Percentiles rank a stretch among this genome's conserved stretches.
Conservation (phyloP, 2,113 vertebrate genomes). For the Pandion haliaetus region DNA sequence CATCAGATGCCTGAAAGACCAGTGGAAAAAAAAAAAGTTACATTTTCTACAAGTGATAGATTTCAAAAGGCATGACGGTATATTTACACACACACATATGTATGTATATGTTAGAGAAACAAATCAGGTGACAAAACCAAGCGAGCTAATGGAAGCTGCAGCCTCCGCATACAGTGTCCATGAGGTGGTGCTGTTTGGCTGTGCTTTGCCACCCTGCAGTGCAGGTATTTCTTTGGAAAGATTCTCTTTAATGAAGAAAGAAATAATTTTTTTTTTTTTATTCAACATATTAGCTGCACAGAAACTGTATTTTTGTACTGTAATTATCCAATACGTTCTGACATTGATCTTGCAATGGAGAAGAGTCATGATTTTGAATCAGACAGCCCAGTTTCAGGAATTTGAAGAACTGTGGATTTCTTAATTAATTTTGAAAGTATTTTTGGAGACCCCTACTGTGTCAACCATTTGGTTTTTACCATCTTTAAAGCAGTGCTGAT, state of each 20-base stretch:
- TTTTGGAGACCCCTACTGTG: constrained; percentile 17
- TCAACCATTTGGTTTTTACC: neutral
- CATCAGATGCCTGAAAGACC: constrained; percentile 91
- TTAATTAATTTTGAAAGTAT: constrained; percentile 24
- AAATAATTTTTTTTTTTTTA: constrained; percentile 27
- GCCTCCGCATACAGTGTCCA: constrained; percentile 59
- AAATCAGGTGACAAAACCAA: constrained; percentile 34
- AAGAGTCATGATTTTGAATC: neutral
- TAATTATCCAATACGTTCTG: neutral
- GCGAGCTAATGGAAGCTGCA: neutral
- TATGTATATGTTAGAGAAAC: neutral
- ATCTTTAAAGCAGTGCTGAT: neutral
- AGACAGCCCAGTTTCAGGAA: neutral
- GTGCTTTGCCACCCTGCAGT: constrained; percentile 47
- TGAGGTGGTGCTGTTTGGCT: constrained; percentile 88
- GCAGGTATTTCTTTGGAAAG: constrained; percentile 27
- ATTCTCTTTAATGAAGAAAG: constrained; percentile 12
- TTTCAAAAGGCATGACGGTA: neutral
- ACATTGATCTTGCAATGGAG: neutral
- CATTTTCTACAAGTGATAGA: neutral
- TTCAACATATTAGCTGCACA: constrained; percentile 46
- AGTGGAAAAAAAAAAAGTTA: constrained; percentile 20
- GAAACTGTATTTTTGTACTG: constrained; percentile 29
- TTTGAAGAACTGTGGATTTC: neutral
- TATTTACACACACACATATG: neutral